Conservation (phyloP, 2,113 vertebrate species). For the Paedocypris sp. region DNA sequence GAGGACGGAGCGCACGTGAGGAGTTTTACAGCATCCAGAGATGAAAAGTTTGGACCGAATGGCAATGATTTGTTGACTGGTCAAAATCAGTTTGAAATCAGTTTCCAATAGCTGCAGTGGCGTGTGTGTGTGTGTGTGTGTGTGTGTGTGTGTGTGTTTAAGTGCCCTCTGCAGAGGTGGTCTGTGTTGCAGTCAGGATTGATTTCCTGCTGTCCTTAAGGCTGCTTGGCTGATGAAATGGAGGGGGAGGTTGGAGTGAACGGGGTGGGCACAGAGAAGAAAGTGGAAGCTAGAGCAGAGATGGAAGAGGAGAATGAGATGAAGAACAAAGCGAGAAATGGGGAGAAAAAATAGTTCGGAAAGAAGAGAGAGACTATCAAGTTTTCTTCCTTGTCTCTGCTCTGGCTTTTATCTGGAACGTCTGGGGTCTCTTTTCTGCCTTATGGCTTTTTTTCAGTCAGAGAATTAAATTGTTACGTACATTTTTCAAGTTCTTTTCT, state of each 20-base stretch:
- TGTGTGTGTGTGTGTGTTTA: slow-evolving; percentile 2
- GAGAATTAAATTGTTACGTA: too few species aligned
- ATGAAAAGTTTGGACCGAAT: too few species aligned
- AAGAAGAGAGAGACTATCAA: neutral
- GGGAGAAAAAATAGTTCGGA: neutral
- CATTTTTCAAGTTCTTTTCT: too few species aligned
- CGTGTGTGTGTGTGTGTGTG: neutral
- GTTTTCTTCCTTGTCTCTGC: neutral
- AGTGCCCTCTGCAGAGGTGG: slow-evolving; percentile 24
- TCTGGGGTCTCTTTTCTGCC: too few species aligned
- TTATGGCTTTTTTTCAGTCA: too few species aligned
- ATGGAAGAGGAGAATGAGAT: neutral
- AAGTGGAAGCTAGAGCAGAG: too few species aligned
- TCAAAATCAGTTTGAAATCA: neutral
- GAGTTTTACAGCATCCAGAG: too few species aligned
- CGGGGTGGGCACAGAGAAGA: neutral
- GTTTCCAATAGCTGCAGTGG: slow-evolving; percentile 3
- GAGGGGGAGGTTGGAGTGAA: neutral
- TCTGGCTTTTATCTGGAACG: too few species aligned
- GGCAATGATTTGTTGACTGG: too few species aligned
- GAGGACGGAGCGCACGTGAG: too few species aligned
- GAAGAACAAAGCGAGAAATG: neutral
- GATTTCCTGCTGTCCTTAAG: slow-evolving; percentile 24
- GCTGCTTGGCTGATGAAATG: slow-evolving; percentile 21
- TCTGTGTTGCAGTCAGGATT: slow-evolving; percentile 16